phyloP scores from a whole-genome alignment of 2,888 invertebrate genomes.

The Tipula unca region DNA sequence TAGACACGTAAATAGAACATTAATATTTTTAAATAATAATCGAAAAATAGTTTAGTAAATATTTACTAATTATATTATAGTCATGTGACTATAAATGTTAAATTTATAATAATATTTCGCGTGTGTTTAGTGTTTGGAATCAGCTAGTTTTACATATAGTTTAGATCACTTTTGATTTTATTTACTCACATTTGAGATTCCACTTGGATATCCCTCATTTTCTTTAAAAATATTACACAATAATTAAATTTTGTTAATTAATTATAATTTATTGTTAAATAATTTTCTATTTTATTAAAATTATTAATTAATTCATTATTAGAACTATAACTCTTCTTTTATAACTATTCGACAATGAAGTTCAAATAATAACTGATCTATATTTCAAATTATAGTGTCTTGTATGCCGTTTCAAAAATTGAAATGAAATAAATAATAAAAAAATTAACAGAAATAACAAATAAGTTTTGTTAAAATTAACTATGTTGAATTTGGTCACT shows the following conservation, averaged over 20 bases:
- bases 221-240: too few species aligned
- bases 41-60: background rate
- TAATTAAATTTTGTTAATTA: too few species aligned
- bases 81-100: background rate
- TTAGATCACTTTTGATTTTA: background rate
- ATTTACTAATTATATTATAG: background rate
- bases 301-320: background rate
- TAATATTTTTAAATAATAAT: background rate
- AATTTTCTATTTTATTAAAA: background rate
- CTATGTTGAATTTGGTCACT: background rate
- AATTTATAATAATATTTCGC: background rate
- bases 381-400: background rate
- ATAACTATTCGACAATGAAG: background rate
- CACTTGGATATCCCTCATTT: background rate
- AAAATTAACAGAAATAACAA: conserved; percentile 2
- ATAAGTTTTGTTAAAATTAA: too few species aligned
- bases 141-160: too few species aligned
- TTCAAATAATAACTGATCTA: background rate
- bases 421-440: background rate
- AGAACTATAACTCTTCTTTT: background rate
- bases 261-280: too few species aligned
- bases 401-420: background rate
- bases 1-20: background rate
- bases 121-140: too few species aligned
- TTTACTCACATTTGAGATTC: background rate